Conservation (phyloP, 2,888 invertebrate genomes). For the Bruchidius siliquastri region DNA sequence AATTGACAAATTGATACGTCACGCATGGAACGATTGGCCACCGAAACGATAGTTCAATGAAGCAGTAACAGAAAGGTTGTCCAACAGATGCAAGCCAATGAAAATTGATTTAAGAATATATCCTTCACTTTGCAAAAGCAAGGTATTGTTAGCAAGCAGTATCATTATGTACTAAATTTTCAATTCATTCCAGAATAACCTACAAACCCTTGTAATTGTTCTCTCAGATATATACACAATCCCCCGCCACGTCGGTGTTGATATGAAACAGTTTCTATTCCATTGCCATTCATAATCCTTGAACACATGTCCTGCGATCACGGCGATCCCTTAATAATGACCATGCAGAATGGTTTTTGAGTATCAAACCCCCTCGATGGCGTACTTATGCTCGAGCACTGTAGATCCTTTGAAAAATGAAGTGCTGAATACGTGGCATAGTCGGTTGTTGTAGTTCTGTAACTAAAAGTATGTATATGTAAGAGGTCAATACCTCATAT, state of each 20-base stretch:
- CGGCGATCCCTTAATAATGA: constrained; percentile 44
- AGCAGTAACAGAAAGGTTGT: too few species aligned
- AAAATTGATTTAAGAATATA: too few species aligned
- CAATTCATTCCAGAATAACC: neutral
- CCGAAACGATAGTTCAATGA: too few species aligned
- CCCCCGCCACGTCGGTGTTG: constrained; percentile 9
- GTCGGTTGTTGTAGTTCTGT: neutral
- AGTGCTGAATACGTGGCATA: neutral
- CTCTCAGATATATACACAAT: too few species aligned
- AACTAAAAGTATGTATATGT: too few species aligned
- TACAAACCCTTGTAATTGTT: neutral
- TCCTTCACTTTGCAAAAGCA: too few species aligned
- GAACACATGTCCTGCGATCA: constrained; percentile 41
- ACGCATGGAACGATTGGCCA: too few species aligned
- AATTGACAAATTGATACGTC: too few species aligned
- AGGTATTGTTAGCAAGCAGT: too few species aligned
- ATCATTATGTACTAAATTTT: too few species aligned
- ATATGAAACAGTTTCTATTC: constrained; percentile 27
- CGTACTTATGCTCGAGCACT: constrained; percentile 16
- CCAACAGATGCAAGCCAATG: too few species aligned
- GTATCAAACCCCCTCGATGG: constrained; percentile 41
- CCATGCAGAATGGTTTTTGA: constrained; percentile 39
- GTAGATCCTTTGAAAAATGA: neutral
- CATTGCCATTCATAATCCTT: constrained; percentile 34
- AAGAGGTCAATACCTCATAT: too few species aligned